Conservation (phyloP, 2,888 invertebrate genomes). For the Megaustenia siamemsis region DNA sequence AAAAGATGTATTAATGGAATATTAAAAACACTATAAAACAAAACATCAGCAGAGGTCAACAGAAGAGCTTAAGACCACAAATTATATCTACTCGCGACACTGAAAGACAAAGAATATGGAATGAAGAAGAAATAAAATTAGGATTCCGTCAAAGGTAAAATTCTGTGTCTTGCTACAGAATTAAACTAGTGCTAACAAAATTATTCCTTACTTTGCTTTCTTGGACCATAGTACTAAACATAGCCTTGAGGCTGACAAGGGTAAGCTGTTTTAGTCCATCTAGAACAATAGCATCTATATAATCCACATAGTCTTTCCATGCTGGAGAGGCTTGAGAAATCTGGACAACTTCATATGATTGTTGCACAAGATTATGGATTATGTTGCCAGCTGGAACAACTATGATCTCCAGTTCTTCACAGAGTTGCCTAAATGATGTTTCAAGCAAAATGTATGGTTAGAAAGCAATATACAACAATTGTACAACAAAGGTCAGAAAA, state of each 20-base stretch:
- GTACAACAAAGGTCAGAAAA: too few species aligned
- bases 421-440: conserved; percentile 72
- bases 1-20: too few species aligned
- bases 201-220: conserved; percentile 62
- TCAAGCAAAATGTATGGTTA: too few species aligned
- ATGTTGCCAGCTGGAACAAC: conserved; percentile 76
- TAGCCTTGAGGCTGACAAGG: conserved; percentile 75
- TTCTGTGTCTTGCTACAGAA: background rate
- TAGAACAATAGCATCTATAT: conserved; percentile 79
- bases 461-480: too few species aligned
- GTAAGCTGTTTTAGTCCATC: conserved; percentile 79
- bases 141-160: too few species aligned
- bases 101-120: too few species aligned
- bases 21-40: too few species aligned
- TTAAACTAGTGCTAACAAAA: too few species aligned
- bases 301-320: conserved; percentile 80
- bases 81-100: too few species aligned
- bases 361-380: conserved; percentile 74
- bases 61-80: too few species aligned
- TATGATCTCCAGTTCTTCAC: conserved; percentile 72
- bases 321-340: conserved; percentile 79
- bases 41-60: too few species aligned
- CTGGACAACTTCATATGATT: conserved; percentile 78
- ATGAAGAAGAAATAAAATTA: too few species aligned
- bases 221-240: conserved; percentile 77